Conservation (phyloP, 1,140 invertebrate species). For the Zelostemma sp. region DNA sequence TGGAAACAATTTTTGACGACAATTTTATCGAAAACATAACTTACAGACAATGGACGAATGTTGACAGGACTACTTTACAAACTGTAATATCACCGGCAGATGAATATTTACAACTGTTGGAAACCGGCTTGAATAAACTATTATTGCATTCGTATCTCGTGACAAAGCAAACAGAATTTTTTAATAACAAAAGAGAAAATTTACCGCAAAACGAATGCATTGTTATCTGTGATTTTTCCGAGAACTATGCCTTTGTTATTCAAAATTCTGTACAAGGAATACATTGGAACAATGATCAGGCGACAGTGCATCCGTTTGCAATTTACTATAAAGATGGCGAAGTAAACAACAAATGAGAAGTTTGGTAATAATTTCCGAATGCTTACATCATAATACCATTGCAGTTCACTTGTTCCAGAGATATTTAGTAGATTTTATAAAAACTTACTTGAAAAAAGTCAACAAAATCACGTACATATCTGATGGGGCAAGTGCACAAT, state of each 20-base stretch:
- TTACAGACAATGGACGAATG: conserved; percentile 47
- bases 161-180: conserved; percentile 28
- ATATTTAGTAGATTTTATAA: conserved; percentile 15
- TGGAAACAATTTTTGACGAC: no score
- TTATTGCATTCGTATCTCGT: conserved; percentile 16
- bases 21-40: conserved; percentile 35
- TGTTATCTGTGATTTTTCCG: no score
- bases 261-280: conserved; percentile 17
- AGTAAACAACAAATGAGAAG: conserved; percentile 7
- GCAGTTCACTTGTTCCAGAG: conserved; percentile 25
- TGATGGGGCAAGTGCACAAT: no score
- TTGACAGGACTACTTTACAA: no score
- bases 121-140: conserved; percentile 7
- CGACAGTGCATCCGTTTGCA: no score
- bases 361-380: no score
- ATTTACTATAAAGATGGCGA: conserved; percentile 25
- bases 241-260: conserved; percentile 23
- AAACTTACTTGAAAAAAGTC: background rate
- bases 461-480: conserved; percentile 4
- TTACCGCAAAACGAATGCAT: background rate
- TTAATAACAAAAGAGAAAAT: conserved; percentile 29
- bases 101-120: conserved; percentile 28
- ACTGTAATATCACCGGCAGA: conserved; percentile 17
- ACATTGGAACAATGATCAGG: no score
- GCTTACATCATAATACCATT: conserved; percentile 19